Conservation (phyloP, 2,797 vertebrate species). For the Falco columbarius region DNA sequence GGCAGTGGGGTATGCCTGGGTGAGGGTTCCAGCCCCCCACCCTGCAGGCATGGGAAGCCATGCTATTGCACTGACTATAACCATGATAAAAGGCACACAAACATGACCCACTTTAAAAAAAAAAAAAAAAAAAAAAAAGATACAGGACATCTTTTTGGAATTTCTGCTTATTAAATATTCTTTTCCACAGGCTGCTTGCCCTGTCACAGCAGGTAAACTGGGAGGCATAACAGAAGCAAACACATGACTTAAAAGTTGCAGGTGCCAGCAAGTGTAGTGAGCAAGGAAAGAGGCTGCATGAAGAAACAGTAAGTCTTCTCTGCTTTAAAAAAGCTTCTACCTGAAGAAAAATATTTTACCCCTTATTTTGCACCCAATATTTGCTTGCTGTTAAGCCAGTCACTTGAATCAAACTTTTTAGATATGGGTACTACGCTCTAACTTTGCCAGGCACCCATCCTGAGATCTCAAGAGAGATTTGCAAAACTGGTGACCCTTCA, state of each 20-base stretch:
- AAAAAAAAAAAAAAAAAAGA: too few relatives aligned
- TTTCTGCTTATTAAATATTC: background rate
- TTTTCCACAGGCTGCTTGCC: background rate
- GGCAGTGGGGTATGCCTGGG: fast-evolving
- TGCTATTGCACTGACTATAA: background rate
- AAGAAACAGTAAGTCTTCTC: background rate
- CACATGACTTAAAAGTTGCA: background rate
- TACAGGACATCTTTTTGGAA: background rate
- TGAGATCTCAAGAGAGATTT: background rate
- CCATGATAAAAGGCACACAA: background rate
- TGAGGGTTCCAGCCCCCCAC: background rate
- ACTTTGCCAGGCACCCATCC: background rate
- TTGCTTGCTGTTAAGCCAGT: background rate
- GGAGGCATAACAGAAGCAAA: background rate
- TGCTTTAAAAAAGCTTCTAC: background rate
- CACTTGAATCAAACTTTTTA: background rate
- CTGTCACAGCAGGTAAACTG: background rate
- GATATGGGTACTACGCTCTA: background rate
- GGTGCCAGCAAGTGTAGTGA: background rate
- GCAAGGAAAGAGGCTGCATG: background rate
- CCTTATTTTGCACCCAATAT: background rate
- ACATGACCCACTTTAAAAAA: background rate
- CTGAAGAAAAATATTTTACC: background rate
- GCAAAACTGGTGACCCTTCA: background rate
- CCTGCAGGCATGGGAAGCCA: background rate